Conservation (phyloP, 2,113 vertebrate species). For the Odobenus rosmarus region DNA sequence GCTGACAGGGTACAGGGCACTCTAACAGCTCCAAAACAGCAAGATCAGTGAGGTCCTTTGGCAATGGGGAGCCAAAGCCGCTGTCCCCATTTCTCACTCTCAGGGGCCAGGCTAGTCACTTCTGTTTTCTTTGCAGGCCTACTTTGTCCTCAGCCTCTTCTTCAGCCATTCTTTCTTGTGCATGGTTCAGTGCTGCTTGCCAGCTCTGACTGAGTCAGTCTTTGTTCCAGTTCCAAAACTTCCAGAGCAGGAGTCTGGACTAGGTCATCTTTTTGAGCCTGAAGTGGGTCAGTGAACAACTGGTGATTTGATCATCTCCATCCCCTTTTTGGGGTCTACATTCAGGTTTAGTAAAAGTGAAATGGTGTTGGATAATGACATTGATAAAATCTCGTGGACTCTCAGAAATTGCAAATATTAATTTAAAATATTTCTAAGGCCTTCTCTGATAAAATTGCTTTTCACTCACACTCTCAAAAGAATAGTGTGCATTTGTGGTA, state of each 20-base stretch:
- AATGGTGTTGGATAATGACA: not conserved
- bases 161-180: not conserved
- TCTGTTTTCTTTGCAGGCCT: not conserved
- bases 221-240: conserved; percentile 11
- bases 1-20: not conserved
- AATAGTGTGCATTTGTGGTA: not conserved
- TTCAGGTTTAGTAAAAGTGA: conserved; percentile 43
- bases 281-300: not conserved
- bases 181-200: not conserved
- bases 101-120: not conserved
- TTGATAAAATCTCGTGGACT: not conserved
- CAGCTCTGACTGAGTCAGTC: not conserved
- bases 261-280: not conserved
- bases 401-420: not conserved
- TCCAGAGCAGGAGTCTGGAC: not conserved
- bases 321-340: not conserved
- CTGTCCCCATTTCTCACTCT: not conserved
- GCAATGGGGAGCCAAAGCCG: not conserved
- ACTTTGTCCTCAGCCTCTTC: not conserved
- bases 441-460: not conserved
- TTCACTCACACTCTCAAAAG: not conserved
- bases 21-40: not conserved
- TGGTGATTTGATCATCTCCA: not conserved
- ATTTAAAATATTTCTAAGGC: not conserved
- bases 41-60: not conserved